Percentiles rank a stretch among this genome's conserved stretches.
Evolutionary conservation across 2,888 invertebrate species (phyloP).

Genomic region (Cactoblastis cactorum): DNA sequence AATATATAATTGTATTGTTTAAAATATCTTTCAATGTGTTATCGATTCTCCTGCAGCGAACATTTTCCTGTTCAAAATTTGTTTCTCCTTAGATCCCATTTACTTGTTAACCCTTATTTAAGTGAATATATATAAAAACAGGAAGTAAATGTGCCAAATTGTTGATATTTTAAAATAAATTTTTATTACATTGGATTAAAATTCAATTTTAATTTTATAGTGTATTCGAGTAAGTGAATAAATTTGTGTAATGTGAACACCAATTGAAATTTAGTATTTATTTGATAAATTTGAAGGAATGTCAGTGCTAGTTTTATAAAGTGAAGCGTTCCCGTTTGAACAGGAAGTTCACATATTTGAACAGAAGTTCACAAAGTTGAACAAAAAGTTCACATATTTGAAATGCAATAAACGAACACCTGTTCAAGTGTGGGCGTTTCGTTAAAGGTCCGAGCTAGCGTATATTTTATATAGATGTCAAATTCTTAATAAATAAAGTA

Average conservation of each 20-base stretch:
- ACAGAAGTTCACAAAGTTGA: constrained; percentile 11
- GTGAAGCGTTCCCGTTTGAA: constrained; percentile 22
- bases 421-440: constrained; percentile 16
- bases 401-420: not conserved
- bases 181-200: constrained; percentile 50
- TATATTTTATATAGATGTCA: constrained; percentile 76
- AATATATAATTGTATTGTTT: too few species aligned
- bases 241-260: constrained; percentile 64
- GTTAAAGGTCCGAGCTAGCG: constrained; percentile 23
- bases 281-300: constrained; percentile 32
- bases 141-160: constrained; percentile 72
- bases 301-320: constrained; percentile 33
- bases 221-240: constrained; percentile 40
- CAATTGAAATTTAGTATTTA: constrained; percentile 52
- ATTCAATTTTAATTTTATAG: constrained; percentile 35
- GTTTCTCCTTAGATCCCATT: constrained; percentile 29
- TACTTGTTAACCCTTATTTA: constrained; percentile 30
- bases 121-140: constrained; percentile 52
- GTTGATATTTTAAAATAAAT: constrained; percentile 60
- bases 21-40: too few species aligned
- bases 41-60: constrained; percentile 19
- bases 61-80: constrained; percentile 28
- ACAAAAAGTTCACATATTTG: constrained; percentile 11
- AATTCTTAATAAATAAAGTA: constrained; percentile 53
- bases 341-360: constrained; percentile 21